Evolutionary conservation across 2,797 vertebrate species (phyloP).

Genomic region (Amazonetta brasiliensis): DNA sequence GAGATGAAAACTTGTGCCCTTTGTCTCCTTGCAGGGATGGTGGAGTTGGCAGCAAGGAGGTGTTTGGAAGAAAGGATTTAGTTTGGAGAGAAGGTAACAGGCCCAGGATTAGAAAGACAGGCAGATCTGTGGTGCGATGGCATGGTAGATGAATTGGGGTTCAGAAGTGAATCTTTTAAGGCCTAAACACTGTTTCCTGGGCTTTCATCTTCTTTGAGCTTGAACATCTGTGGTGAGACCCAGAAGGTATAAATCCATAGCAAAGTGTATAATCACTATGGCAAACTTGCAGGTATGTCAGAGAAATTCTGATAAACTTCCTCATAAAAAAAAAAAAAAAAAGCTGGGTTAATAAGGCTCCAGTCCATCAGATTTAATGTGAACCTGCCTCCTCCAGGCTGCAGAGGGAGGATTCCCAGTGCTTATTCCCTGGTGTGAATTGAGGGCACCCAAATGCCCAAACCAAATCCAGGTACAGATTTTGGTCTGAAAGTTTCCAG

Average conservation of each 20-base stretch:
- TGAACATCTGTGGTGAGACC: background rate
- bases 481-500: background rate
- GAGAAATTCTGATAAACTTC: background rate
- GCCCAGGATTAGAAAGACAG: background rate
- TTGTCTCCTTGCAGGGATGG: background rate
- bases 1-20: background rate
- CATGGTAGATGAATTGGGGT: background rate
- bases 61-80: background rate
- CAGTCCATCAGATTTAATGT: background rate
- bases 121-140: background rate
- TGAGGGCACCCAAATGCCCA: background rate
- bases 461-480: background rate
- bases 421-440: background rate
- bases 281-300: background rate
- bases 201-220: background rate
- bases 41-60: background rate
- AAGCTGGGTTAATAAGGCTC: background rate
- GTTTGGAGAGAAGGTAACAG: background rate
- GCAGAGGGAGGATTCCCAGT: background rate
- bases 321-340: no score
- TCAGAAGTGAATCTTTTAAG: background rate
- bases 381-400: background rate
- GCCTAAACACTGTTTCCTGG: background rate
- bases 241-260: background rate
- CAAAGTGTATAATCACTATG: background rate